These are phyloP conservation scores for Cremastobaeus sp. DNA, from an alignment of 2,888 invertebrate species.

Conservation along the genomic window DNA sequence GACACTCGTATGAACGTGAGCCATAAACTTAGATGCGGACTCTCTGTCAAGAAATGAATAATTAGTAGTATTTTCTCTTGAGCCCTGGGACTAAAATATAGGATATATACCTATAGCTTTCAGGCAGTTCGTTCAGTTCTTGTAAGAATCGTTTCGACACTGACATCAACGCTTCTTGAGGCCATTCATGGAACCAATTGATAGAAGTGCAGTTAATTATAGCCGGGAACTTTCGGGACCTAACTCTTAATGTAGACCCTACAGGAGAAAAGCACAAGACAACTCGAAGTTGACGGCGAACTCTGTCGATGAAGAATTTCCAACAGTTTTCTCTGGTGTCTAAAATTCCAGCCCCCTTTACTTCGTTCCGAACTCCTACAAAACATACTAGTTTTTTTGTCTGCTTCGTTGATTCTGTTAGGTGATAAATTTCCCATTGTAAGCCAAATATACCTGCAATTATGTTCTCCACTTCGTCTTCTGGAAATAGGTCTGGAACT, in stretches of 20 bases:
- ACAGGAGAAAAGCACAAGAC: slow-evolving; percentile 99
- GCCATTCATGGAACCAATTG: slow-evolving; percentile 99
- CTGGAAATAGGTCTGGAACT: slow-evolving; percentile 95
- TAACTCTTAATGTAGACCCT: slow-evolving; percentile 93
- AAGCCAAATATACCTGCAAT: slow-evolving; percentile 82
- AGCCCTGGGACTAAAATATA: no score
- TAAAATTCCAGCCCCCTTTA: slow-evolving; percentile 91
- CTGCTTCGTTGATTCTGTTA: background rate
- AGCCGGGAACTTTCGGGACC: slow-evolving; percentile 97
- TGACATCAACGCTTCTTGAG: slow-evolving; percentile 96
- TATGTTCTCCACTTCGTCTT: slow-evolving; percentile 97
- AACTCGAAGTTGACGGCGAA: slow-evolving; percentile 91
- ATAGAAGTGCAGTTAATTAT: slow-evolving; percentile 96
- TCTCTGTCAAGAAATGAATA: slow-evolving; percentile 79
- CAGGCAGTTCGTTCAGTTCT: slow-evolving; percentile 88
- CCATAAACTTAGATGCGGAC: slow-evolving; percentile 95
- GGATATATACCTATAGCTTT: slow-evolving; percentile 79
- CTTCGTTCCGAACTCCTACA: slow-evolving; percentile 78
- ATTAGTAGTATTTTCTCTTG: background rate
- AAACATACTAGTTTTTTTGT: slow-evolving; percentile 11
- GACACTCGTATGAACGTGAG: slow-evolving; percentile 95
- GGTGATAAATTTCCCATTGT: background rate
- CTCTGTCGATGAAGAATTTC: slow-evolving; percentile 98
- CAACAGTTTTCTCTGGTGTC: slow-evolving; percentile 97
- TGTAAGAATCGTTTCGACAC: slow-evolving; percentile 93